Conservation (phyloP, 2,797 vertebrate genomes). For the Tiaroga cobitis region DNA sequence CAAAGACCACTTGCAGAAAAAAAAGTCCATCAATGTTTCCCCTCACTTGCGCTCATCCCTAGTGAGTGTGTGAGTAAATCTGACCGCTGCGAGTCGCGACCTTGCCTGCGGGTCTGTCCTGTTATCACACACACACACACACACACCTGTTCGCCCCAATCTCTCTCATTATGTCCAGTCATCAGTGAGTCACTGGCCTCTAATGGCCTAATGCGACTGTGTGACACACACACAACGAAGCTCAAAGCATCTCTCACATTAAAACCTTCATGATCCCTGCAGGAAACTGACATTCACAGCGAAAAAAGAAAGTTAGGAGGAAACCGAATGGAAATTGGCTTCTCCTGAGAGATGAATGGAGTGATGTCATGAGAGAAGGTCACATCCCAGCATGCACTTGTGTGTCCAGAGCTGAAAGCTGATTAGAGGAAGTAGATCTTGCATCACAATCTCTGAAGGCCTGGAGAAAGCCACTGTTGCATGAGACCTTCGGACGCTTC, state of each 20-base stretch:
- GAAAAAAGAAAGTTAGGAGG: background rate
- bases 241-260: constrained; percentile 4
- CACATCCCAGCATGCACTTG: constrained; percentile 35
- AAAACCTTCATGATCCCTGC: constrained; percentile 14
- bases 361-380: constrained; percentile 5
- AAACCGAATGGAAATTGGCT: background rate
- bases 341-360: constrained; percentile 18
- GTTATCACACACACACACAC: constrained; percentile 52
- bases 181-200: constrained; percentile 14
- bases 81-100: constrained; percentile 54
- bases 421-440: constrained; percentile 31
- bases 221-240: background rate
- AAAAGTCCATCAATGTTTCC: background rate
- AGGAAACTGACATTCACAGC: constrained; percentile 7
- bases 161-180: constrained; percentile 66
- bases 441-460: constrained; percentile 15
- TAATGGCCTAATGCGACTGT: constrained; percentile 18
- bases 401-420: background rate
- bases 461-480: constrained; percentile 2
- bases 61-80: background rate
- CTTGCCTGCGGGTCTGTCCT: constrained; percentile 62
- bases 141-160: constrained; percentile 65
- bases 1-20: too few relatives aligned
- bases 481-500: background rate
- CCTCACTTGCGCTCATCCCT: background rate